These are phyloP conservation scores for Streptopelia turtur DNA, from an alignment of 2,797 vertebrate species.

Conservation along the genomic window DNA sequence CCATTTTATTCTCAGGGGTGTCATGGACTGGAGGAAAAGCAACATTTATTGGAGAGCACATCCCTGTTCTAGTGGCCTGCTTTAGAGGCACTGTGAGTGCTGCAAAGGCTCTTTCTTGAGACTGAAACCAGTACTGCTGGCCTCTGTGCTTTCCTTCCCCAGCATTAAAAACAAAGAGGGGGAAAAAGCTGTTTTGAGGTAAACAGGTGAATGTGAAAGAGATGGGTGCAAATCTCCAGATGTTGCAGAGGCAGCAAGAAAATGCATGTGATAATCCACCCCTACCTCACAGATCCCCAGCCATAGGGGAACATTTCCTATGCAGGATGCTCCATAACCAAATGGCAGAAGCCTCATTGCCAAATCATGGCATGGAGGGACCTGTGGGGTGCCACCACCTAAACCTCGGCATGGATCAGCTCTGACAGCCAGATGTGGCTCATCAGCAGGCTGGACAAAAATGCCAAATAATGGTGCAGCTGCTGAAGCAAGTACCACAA, in stretches of 20 bases:
- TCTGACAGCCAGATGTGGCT: neutral
- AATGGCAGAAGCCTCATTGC: neutral
- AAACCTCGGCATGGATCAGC: neutral
- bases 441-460: neutral
- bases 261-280: neutral
- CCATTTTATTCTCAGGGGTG: neutral
- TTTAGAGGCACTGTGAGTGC: neutral
- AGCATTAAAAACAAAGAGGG: neutral
- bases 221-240: neutral
- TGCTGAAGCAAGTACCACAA: neutral
- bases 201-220: neutral
- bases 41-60: neutral
- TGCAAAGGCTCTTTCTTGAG: neutral
- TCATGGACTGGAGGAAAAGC: neutral
- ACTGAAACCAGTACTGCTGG: neutral
- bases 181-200: neutral
- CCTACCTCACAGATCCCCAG: neutral
- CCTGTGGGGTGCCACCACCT: neutral
- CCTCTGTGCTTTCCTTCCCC: neutral
- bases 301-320: neutral
- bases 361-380: neutral
- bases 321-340: neutral
- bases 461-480: neutral
- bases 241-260: neutral
- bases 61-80: neutral